Evolutionary conservation across 2,797 vertebrate species (phyloP), one percentile per base, ranked within the genome.

Genomic region (Gadopsis marmoratus): DNA sequence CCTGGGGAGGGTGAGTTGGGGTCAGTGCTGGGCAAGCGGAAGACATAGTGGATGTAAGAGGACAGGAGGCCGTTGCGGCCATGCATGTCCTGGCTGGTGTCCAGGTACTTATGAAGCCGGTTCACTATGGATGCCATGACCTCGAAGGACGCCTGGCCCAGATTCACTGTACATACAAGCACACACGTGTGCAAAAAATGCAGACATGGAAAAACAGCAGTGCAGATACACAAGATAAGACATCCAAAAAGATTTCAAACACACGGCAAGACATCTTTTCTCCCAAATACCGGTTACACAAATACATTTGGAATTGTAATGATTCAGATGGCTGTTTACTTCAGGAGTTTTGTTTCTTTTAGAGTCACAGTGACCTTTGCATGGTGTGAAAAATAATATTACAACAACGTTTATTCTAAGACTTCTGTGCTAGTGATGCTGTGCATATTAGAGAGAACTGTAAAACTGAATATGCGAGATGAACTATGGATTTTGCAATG

Each of bases 101-200:
- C 98, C 90, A 99, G 88, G 92, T 97, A 99, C 93, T 97, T 99
- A 71, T 99, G 98, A 58, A 99, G 97, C 65, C 98, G 97, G 91
- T 99, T 99, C 80, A 99, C 97, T 82, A 99, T 96, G 4, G 98
- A 98, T 5, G 98, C 97, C 97, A 99, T 99, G 0, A 98, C 97
- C 92, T 99, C 98, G 50, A 99, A 99, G 53, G 97, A 98, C 1
- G 96, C 97, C 90, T 99, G 98, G 78, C 98, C 98, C 71, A 99
- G 94, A 92, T 99, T 99, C 76, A 99, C 98, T 99, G 53, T 43
- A 83, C 21, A 79, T 29, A 80, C 31, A 83, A 13, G 43, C 21
- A 29, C 26, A 58, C 48, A 76, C 3, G 0, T 43, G 51, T 47
- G 50, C 31, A 63, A 41, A 54, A 47, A 47, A 64, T 17, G 31